Evolutionary conservation across 1,140 invertebrate species (phyloP).

Genomic region (Megalopta genalis): DNA sequence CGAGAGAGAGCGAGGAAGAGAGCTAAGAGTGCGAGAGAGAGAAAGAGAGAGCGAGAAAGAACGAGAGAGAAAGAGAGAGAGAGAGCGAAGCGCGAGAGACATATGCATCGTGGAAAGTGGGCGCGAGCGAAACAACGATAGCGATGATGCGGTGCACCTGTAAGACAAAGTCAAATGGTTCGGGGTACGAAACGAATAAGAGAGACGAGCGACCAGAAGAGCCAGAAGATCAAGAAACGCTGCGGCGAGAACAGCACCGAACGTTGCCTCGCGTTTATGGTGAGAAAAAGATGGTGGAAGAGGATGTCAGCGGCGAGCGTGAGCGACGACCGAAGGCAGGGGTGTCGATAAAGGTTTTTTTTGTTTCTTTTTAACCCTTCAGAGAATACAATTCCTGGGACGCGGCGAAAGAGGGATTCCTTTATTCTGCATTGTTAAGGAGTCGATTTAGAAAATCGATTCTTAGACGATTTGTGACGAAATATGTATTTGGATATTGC

Average conservation of each 20-base stretch:
- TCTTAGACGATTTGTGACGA: too few species aligned
- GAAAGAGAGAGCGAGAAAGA: too few species aligned
- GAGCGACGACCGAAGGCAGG: conserved; percentile 46
- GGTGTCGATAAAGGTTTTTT: conserved; percentile 66
- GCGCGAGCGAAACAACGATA: conserved; percentile 39
- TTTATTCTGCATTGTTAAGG: too few species aligned
- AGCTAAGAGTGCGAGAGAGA: too few species aligned
- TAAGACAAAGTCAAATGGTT: conserved; percentile 43
- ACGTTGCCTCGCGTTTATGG: conserved; percentile 46
- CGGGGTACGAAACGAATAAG: conserved; percentile 35
- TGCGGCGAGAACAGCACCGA: conserved; percentile 45
- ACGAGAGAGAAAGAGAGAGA: conserved; percentile 22
- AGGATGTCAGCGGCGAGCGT: conserved; percentile 22
- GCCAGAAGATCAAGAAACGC: too few species aligned
- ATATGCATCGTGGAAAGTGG: conserved; percentile 8
- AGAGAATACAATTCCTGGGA: neutral
- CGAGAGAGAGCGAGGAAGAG: too few species aligned
- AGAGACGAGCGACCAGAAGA: conserved; percentile 41
- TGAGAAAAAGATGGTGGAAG: conserved; percentile 28
- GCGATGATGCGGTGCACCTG: conserved; percentile 57
- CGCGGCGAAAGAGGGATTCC: too few species aligned
- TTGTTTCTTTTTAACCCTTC: conserved; percentile 41
- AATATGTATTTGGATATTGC: too few species aligned
- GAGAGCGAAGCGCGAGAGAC: conserved; percentile 12
- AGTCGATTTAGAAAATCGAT: too few species aligned